A percentile compares a stretch with the other conserved stretches of the same genome.
Conservation (phyloP, 2,888 invertebrate species). For the Lordiphosa fenestrarum region DNA sequence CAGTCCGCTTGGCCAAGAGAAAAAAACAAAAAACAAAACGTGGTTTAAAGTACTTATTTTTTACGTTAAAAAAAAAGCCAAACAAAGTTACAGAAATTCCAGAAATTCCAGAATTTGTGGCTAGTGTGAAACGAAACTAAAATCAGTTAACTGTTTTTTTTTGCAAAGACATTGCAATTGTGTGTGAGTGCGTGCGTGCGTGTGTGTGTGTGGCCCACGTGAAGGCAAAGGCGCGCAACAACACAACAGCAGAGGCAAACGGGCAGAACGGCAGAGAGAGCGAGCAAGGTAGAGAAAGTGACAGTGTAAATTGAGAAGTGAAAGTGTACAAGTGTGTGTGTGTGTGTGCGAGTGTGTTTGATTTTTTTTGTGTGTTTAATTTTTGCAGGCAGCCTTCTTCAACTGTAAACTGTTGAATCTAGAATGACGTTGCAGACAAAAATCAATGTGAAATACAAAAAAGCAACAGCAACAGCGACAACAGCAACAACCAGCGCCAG, state of each 20-base stretch:
- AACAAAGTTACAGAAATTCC: not conserved
- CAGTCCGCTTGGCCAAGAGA: slow-evolving; percentile 7
- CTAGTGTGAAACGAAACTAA: not conserved
- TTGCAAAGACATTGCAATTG: slow-evolving; percentile 17
- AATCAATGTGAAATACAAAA: slow-evolving; percentile 70
- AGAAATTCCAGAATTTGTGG: too few relatives aligned
- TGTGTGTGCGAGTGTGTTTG: not conserved
- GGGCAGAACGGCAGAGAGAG: slow-evolving; percentile 4
- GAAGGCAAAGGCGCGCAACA: slow-evolving; percentile 68
- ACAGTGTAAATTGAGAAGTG: slow-evolving; percentile 6
- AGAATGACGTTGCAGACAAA: slow-evolving; percentile 74
- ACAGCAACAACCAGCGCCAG: slow-evolving; percentile 27
- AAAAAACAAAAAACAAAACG: slow-evolving; percentile 3
- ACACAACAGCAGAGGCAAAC: slow-evolving; percentile 14
- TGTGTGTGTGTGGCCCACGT: slow-evolving; percentile 51
- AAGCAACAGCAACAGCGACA: slow-evolving; percentile 48
- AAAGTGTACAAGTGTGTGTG: slow-evolving; percentile 11
- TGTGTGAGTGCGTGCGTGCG: slow-evolving; percentile 22
- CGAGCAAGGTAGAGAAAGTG: slow-evolving; percentile 9
- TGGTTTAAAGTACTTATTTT: not conserved
- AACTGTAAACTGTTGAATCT: slow-evolving; percentile 74
- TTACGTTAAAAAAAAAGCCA: slow-evolving; percentile 6
- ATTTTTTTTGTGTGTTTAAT: slow-evolving; percentile 1
- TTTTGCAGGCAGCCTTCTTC: slow-evolving; percentile 20
- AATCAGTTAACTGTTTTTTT: slow-evolving; percentile 13